Conservation (phyloP, 2,113 vertebrate genomes). For the Benitochromis conjunctus region DNA sequence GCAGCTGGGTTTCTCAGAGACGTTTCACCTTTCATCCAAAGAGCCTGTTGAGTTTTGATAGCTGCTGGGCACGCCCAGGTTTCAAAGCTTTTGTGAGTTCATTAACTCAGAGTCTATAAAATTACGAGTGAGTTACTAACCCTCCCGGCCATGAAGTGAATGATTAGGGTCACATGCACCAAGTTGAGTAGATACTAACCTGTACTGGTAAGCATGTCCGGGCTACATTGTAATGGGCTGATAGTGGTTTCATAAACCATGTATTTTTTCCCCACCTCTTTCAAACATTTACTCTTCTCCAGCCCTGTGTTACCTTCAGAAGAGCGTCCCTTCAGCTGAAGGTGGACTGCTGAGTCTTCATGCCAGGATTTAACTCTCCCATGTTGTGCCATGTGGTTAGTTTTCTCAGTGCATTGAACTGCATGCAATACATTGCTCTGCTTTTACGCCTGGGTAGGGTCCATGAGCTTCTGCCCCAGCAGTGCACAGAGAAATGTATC, state of each 20-base stretch:
- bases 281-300: not conserved
- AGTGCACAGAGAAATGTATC: not conserved
- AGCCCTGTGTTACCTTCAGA: not conserved
- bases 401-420: not conserved
- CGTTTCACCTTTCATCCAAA: not conserved
- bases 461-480: not conserved
- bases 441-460: not conserved
- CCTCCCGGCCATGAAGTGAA: not conserved
- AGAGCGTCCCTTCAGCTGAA: not conserved
- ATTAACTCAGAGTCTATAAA: not conserved
- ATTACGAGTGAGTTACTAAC: not conserved
- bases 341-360: too few relatives aligned
- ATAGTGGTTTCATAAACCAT: not conserved
- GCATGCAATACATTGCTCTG: not conserved
- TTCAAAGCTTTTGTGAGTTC: not conserved
- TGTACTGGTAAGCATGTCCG: not conserved
- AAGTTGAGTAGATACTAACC: not conserved
- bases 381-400: not conserved
- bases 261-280: not conserved
- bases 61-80: not conserved
- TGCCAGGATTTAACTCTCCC: too few relatives aligned
- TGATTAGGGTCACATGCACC: not conserved
- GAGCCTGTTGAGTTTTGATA: not conserved
- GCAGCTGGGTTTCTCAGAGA: not conserved
- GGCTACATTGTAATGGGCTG: not conserved